Conservation (phyloP, 2,113 vertebrate genomes). For the Chaetorhynchus papuensis region DNA sequence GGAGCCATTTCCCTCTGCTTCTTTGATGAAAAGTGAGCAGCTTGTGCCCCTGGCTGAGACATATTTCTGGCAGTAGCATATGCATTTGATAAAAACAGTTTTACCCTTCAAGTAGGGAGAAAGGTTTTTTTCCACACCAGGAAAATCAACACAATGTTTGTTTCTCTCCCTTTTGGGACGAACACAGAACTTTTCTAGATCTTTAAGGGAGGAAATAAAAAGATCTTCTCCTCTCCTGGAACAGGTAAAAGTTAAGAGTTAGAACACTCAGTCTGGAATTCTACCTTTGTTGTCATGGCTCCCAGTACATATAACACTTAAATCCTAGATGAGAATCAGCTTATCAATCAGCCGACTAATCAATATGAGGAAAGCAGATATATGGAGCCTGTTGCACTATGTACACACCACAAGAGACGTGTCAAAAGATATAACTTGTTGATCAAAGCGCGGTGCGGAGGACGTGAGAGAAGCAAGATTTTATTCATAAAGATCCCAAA, state of each 20-base stretch:
- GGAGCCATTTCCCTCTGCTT: background rate
- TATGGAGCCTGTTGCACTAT: background rate
- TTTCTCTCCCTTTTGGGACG: background rate
- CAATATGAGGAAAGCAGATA: background rate
- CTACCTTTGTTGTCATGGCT: background rate
- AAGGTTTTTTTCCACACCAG: background rate
- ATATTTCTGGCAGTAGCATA: constrained; percentile 4
- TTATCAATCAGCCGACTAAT: background rate
- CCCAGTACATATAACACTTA: background rate
- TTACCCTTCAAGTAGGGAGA: background rate
- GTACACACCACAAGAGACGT: background rate
- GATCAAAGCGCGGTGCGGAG: background rate
- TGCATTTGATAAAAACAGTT: background rate
- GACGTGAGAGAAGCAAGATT: background rate
- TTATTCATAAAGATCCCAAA: background rate
- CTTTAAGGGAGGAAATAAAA: background rate
- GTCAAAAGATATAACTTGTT: background rate
- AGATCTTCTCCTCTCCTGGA: background rate
- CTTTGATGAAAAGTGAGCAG: constrained; percentile 33
- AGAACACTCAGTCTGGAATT: background rate
- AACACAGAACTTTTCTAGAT: background rate
- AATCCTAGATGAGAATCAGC: background rate
- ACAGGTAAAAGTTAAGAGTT: background rate
- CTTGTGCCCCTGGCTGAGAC: background rate
- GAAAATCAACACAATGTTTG: background rate